Conservation (phyloP, 2,888 invertebrate genomes). For the Hemithea aestivaria region DNA sequence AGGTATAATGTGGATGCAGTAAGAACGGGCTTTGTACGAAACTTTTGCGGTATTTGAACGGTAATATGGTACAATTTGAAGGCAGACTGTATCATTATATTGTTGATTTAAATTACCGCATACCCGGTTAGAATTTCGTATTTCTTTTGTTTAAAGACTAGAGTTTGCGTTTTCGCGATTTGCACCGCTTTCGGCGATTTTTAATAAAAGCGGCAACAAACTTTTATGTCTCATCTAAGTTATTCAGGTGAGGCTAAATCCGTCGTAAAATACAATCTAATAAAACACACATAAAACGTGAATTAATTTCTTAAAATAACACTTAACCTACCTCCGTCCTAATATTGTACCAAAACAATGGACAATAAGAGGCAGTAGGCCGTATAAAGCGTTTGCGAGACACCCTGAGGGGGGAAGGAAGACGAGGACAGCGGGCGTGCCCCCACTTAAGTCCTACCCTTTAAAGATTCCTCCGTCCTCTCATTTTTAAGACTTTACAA, state of each 20-base stretch:
- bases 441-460: conserved; percentile 76
- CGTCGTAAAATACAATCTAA: conserved; percentile 22
- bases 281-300: conserved; percentile 26
- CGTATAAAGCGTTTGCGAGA: conserved; percentile 66
- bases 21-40: conserved; percentile 40
- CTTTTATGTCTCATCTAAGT: conserved; percentile 10
- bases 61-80: conserved; percentile 22
- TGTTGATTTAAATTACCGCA: conserved; percentile 22
- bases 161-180: conserved; percentile 6
- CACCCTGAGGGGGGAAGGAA: conserved; percentile 40
- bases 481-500: conserved; percentile 79
- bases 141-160: conserved; percentile 17
- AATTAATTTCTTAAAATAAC: conserved; percentile 57
- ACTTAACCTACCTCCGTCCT: conserved; percentile 65
- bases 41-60: conserved; percentile 42
- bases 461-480: conserved; percentile 76
- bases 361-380: conserved; percentile 70
- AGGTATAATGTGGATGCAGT: conserved; percentile 60
- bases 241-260: conserved; percentile 16
- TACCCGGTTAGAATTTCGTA: conserved; percentile 15
- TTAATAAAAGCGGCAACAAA: conserved; percentile 4
- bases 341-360: conserved; percentile 74
- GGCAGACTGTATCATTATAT: conserved; percentile 24
- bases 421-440: conserved; percentile 46
- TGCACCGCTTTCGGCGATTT: background rate